Conservation (phyloP, 23 tunicate genomes). For the Halocynthia roretzi region DNA sequence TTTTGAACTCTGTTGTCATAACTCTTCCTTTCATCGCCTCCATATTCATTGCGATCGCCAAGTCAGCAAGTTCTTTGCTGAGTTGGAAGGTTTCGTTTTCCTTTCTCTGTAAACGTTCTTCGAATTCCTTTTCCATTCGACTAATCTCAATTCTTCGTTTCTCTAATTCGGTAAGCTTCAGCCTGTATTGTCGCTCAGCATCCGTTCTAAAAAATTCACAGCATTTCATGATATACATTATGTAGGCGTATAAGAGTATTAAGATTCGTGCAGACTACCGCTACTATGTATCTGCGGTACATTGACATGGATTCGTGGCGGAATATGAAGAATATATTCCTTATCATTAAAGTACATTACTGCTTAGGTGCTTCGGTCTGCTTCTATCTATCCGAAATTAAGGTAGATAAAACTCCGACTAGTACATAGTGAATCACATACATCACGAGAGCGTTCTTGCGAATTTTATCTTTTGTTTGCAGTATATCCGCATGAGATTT, state of each 20-base stretch:
- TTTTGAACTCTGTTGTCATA: constrained; percentile 50
- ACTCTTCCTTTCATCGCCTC: constrained; percentile 63
- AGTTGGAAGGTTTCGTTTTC: constrained; percentile 54
- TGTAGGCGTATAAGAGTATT: no score
- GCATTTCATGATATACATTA: neutral
- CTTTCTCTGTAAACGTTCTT: constrained; percentile 52
- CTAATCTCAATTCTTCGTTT: constrained; percentile 49
- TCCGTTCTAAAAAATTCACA: constrained; percentile 28
- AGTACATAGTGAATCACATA: neutral
- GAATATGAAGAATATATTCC: no score
- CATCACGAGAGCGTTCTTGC: constrained; percentile 52
- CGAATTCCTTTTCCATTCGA: constrained; percentile 58
- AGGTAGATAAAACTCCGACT: neutral
- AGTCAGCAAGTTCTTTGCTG: constrained; percentile 58
- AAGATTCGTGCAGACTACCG: no score
- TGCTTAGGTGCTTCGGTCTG: no score
- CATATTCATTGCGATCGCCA: constrained; percentile 73
- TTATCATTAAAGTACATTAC: no score
- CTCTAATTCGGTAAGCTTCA: constrained; percentile 61
- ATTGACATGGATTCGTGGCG: no score
- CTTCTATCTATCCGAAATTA: neutral
- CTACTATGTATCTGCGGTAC: no score
- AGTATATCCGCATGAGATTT: constrained; percentile 81
- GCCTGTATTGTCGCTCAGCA: constrained; percentile 68
- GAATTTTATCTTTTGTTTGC: constrained; percentile 52